Evolutionary conservation across 2,888 invertebrate genomes (phyloP).

Genomic region (Hydriomena furcata): DNA sequence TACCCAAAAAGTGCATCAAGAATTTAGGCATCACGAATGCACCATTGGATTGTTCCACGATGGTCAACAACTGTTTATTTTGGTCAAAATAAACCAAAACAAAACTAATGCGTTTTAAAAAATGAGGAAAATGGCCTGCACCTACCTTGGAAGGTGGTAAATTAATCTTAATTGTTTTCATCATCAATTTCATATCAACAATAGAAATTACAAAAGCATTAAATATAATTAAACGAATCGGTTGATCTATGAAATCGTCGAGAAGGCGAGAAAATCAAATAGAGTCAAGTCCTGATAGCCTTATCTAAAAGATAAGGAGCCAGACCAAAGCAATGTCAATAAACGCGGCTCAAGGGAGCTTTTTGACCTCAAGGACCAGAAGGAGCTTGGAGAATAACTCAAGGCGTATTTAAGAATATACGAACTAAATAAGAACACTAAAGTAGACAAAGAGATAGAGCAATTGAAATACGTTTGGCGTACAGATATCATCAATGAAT

Average conservation of each 20-base stretch:
- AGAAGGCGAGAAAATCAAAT: conserved; percentile 13
- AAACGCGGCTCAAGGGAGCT: neutral
- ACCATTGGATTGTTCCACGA: too few relatives aligned
- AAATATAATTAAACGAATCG: neutral
- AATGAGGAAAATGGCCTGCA: too few relatives aligned
- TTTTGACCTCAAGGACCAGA: neutral
- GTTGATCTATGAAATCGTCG: neutral
- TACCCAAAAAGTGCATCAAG: too few relatives aligned
- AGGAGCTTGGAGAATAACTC: conserved; percentile 10
- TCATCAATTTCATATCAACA: neutral
- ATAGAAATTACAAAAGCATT: neutral
- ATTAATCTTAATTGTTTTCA: too few relatives aligned
- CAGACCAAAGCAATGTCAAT: conserved; percentile 15
- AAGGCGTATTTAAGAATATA: too few relatives aligned
- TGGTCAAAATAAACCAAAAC: too few relatives aligned
- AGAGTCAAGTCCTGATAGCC: conserved; percentile 9
- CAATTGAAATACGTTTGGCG: conserved; percentile 6
- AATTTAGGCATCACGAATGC: too few relatives aligned
- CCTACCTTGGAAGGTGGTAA: too few relatives aligned
- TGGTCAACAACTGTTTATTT: too few relatives aligned
- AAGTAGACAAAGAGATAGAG: too few relatives aligned
- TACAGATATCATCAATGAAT: conserved; percentile 12
- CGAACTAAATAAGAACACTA: too few relatives aligned
- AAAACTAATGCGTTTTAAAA: too few relatives aligned
- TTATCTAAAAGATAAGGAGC: conserved; percentile 18